Conservation (phyloP, 1,140 invertebrate genomes). For the Laodelphax striatellus region DNA sequence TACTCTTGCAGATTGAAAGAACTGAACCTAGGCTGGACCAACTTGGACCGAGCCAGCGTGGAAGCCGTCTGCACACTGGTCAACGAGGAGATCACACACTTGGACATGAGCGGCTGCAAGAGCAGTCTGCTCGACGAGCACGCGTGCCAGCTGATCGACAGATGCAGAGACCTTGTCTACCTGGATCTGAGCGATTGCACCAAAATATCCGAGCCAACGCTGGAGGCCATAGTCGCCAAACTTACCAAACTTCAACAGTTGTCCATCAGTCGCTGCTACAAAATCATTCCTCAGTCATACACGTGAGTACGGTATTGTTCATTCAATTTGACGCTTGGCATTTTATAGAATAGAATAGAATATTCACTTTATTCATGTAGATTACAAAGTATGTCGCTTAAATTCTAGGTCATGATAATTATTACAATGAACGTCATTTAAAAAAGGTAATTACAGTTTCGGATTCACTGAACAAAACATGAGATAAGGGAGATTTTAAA, state of each 20-base stretch:
- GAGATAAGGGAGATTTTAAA: too few species aligned
- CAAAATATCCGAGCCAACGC: conserved; percentile 45
- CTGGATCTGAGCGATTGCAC: conserved; percentile 78
- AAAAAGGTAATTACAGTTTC: too few species aligned
- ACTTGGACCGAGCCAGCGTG: conserved; percentile 45
- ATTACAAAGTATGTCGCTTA: too few species aligned
- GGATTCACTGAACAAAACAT: too few species aligned
- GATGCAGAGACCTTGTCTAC: conserved; percentile 62
- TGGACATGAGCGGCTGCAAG: conserved; percentile 68
- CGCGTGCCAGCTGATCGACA: conserved; percentile 46
- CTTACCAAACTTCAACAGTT: conserved; percentile 67
- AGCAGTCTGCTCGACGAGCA: conserved; percentile 37
- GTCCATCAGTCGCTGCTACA: conserved; percentile 73
- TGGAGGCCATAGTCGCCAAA: conserved; percentile 42
- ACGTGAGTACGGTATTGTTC: too few species aligned
- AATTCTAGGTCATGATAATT: too few species aligned
- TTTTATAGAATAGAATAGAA: too few species aligned
- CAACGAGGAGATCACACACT: conserved; percentile 47
- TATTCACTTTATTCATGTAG: too few species aligned
- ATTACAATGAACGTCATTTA: too few species aligned
- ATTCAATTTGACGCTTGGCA: too few species aligned
- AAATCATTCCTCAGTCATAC: conserved; percentile 48
- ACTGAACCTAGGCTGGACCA: conserved; percentile 74
- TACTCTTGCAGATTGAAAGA: conserved; percentile 46
- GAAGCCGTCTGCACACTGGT: conserved; percentile 46